A percentile compares a stretch with the other conserved stretches of the same genome.
phyloP scores from a whole-genome alignment of 2,888 invertebrate species.

The Euphydryas editha region DNA sequence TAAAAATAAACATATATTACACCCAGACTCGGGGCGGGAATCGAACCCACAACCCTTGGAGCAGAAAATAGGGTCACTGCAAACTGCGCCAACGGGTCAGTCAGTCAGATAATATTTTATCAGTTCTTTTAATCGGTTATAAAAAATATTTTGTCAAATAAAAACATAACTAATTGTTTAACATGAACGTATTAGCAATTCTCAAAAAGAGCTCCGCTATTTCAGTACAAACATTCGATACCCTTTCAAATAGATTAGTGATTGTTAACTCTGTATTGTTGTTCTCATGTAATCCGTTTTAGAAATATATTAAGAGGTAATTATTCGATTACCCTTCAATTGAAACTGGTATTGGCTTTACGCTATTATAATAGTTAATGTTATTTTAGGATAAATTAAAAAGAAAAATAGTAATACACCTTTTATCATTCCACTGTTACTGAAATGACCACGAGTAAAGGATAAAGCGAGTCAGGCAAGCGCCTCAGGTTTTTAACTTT shows the following conservation, averaged over 20 bases:
- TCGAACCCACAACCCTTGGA: no score
- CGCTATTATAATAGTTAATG: no score
- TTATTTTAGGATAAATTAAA: no score
- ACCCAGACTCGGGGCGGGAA: no score
- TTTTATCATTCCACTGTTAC: neutral
- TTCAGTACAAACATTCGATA: constrained; percentile 49
- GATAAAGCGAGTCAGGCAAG: neutral
- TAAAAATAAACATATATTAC: no score
- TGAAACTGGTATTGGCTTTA: neutral
- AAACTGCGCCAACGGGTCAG: no score
- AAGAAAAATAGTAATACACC: neutral
- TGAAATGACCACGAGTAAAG: neutral
- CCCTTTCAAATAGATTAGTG: constrained; percentile 45
- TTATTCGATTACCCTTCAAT: neutral
- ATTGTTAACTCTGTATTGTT: constrained; percentile 18
- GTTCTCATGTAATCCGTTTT: constrained; percentile 16
- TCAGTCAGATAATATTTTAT: neutral
- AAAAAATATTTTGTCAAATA: neutral
- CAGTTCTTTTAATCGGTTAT: neutral
- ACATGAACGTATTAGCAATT: constrained; percentile 12
- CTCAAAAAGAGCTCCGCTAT: constrained; percentile 51
- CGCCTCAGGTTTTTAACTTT: neutral
- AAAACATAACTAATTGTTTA: neutral
- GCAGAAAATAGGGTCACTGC: no score
- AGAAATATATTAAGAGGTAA: constrained; percentile 5